Conservation (phyloP, 1,140 invertebrate species). For the Drosophila ananassae region DNA sequence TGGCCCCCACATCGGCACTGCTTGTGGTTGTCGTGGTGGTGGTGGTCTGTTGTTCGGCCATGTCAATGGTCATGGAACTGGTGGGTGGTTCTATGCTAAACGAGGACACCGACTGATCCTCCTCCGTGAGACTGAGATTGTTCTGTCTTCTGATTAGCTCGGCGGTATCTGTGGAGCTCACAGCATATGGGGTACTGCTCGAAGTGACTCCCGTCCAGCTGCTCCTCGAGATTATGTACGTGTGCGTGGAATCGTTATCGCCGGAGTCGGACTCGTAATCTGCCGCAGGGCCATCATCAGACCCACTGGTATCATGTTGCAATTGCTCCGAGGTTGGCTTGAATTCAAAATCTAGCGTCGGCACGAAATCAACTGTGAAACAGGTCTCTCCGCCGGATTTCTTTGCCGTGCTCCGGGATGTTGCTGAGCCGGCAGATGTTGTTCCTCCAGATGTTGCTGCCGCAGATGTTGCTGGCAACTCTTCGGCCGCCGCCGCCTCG, state of each 20-base stretch:
- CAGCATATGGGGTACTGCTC: slow-evolving; percentile 65
- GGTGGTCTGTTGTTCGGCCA: slow-evolving; percentile 60
- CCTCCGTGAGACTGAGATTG: slow-evolving; percentile 65
- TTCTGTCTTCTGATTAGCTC: slow-evolving; percentile 70
- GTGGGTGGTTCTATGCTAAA: slow-evolving; percentile 73
- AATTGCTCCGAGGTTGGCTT: slow-evolving; percentile 15
- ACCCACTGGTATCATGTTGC: slow-evolving; percentile 52
- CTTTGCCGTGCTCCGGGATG: slow-evolving; percentile 8
- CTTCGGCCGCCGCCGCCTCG: slow-evolving; percentile 48
- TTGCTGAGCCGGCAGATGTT: slow-evolving; percentile 11
- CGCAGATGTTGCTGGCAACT: slow-evolving; percentile 25
- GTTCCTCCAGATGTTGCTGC: slow-evolving; percentile 15
- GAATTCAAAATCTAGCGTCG: slow-evolving; percentile 71
- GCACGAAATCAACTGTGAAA: slow-evolving; percentile 74
- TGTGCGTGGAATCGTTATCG: slow-evolving; percentile 67
- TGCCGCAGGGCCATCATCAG: slow-evolving; percentile 27
- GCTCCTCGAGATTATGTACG: slow-evolving; percentile 73
- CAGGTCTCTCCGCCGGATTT: slow-evolving; percentile 23
- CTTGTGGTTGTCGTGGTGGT: slow-evolving; percentile 44
- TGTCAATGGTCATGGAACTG: slow-evolving; percentile 78
- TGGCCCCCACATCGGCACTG: slow-evolving; percentile 37
- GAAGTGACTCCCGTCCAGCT: slow-evolving; percentile 55
- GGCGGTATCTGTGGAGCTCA: slow-evolving; percentile 67
- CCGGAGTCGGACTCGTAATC: slow-evolving; percentile 28
- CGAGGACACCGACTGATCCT: slow-evolving; percentile 65